A percentile compares a stretch with the other conserved stretches of the same genome.
Evolutionary conservation across 2,113 vertebrate species (phyloP).

Genomic region (Dryoscopus gambensis): DNA sequence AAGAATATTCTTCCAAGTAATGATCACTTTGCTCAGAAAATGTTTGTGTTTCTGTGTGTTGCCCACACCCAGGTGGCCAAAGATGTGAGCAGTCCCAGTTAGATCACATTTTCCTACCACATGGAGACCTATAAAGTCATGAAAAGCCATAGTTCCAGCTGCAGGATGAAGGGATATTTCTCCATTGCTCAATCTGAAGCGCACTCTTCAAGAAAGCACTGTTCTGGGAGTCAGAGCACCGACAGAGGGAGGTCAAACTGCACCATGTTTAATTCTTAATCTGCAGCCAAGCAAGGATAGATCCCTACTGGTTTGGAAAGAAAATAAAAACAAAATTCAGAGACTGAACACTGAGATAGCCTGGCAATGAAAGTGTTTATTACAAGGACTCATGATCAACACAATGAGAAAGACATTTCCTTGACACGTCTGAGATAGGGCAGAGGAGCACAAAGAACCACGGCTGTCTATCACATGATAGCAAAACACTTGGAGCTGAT

Average conservation of each 20-base stretch:
- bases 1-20: neutral
- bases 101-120: neutral
- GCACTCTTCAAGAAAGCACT: neutral
- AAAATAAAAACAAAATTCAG: neutral
- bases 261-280: neutral
- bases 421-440: accelerated
- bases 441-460: neutral
- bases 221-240: neutral
- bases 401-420: neutral
- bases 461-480: neutral
- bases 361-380: neutral
- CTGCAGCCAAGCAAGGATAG: neutral
- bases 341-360: neutral
- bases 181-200: neutral
- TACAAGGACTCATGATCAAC: neutral
- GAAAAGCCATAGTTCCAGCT: neutral
- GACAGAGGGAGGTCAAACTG: neutral
- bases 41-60: neutral
- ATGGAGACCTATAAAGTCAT: neutral
- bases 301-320: neutral
- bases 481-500: neutral
- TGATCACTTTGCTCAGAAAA: neutral
- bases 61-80: neutral
- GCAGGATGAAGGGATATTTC: neutral
- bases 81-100: neutral